Conservation (phyloP, 2,888 invertebrate genomes). For the Drosophila sordidula region DNA sequence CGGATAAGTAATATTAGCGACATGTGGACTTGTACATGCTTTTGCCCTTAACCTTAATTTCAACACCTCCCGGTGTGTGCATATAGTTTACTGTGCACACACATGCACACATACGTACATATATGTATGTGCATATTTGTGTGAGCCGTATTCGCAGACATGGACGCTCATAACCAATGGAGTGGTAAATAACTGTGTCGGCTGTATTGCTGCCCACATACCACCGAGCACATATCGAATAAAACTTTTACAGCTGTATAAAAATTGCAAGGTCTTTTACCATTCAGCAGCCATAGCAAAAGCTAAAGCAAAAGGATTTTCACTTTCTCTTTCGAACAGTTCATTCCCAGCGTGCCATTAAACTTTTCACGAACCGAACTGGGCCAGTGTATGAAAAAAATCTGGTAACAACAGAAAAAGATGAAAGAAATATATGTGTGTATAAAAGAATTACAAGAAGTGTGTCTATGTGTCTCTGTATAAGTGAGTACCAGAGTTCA, state of each 20-base stretch:
- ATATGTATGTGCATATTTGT: slow-evolving; percentile 10
- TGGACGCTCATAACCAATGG: slow-evolving; percentile 68
- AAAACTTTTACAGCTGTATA: slow-evolving; percentile 76
- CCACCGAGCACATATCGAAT: slow-evolving; percentile 73
- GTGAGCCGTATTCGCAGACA: slow-evolving; percentile 29
- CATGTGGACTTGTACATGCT: slow-evolving; percentile 8
- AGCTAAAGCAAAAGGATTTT: slow-evolving; percentile 74
- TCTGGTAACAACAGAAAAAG: slow-evolving; percentile 79
- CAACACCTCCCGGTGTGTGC: slow-evolving; percentile 9
- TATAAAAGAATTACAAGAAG: slow-evolving; percentile 81
- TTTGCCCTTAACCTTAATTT: slow-evolving; percentile 59
- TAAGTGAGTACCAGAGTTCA: slow-evolving; percentile 34
- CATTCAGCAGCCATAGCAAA: slow-evolving; percentile 61
- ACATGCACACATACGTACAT: slow-evolving; percentile 18
- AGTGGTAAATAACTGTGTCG: slow-evolving; percentile 76
- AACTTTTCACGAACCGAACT: slow-evolving; percentile 81
- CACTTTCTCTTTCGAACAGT: slow-evolving; percentile 80
- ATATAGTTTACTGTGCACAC: not conserved
- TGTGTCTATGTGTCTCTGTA: slow-evolving; percentile 56
- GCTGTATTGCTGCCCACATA: slow-evolving; percentile 36
- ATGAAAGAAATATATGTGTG: slow-evolving; percentile 79
- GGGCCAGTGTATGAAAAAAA: slow-evolving; percentile 74
- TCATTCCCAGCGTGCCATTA: slow-evolving; percentile 65
- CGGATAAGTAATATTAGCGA: slow-evolving; percentile 32
- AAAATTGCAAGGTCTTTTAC: slow-evolving; percentile 75